These are phyloP conservation scores for Rhopalosiphum padi DNA, from an alignment of 1,140 invertebrate genomes.

Conservation along the genomic window DNA sequence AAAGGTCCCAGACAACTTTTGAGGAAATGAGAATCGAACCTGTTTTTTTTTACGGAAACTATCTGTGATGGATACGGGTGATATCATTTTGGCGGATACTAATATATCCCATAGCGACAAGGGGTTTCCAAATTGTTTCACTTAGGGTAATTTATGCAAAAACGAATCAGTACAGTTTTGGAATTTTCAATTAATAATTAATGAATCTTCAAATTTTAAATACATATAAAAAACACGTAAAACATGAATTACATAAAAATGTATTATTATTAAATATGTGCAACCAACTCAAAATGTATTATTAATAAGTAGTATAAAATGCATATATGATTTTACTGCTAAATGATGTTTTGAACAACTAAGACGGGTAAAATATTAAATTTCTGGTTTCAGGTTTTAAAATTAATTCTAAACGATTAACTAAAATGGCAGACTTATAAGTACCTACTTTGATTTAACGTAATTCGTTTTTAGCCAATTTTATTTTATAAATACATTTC, in stretches of 20 bases:
- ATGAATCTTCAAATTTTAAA: not conserved
- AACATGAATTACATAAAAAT: not conserved
- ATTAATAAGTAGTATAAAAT: not conserved
- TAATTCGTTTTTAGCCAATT: not conserved
- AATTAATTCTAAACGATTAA: not conserved
- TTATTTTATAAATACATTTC: not conserved
- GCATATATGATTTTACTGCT: not conserved
- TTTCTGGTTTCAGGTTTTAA: not conserved
- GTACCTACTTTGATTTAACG: too few species aligned
- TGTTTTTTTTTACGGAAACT: not conserved
- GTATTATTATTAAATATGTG: not conserved
- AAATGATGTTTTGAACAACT: not conserved
- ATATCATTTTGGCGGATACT: not conserved
- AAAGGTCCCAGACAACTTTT: not conserved
- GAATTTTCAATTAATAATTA: not conserved
- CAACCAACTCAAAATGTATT: not conserved
- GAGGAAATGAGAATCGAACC: not conserved
- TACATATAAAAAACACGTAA: not conserved
- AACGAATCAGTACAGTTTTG: not conserved
- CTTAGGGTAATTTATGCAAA: not conserved
- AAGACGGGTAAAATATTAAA: not conserved
- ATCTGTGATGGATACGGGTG: not conserved
- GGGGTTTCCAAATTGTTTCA: not conserved
- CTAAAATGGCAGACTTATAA: not conserved
- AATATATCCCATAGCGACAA: not conserved